These are phyloP conservation scores for Tridacna gigas DNA, from an alignment of 2,888 invertebrate species.

Conservation along the genomic window DNA sequence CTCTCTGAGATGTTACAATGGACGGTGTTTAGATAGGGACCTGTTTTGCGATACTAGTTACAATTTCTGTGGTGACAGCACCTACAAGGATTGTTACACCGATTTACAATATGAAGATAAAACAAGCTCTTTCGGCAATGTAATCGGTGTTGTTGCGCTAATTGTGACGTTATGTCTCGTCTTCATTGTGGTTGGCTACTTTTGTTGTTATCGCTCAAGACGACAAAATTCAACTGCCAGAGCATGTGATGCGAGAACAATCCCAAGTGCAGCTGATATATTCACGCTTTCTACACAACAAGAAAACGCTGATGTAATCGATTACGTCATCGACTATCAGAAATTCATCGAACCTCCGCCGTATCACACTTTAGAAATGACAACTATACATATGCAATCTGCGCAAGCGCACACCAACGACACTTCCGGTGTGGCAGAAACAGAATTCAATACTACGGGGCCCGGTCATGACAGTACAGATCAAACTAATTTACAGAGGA, in stretches of 20 bases:
- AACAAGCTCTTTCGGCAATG: background rate
- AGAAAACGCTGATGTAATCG: background rate
- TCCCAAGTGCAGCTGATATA: background rate
- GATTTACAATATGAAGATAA: background rate
- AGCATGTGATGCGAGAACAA: too few relatives aligned
- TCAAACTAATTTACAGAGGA: background rate
- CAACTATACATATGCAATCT: background rate
- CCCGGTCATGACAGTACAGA: background rate
- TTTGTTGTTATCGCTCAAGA: background rate
- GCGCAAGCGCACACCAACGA: background rate
- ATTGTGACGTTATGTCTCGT: background rate
- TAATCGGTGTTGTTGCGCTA: background rate
- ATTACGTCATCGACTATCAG: slow-evolving; percentile 24
- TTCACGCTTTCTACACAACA: background rate
- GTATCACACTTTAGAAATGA: slow-evolving; percentile 13
- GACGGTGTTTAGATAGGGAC: background rate
- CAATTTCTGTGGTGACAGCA: slow-evolving; percentile 1
- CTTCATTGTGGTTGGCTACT: background rate
- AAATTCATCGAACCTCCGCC: slow-evolving; percentile 11
- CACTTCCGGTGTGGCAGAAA: background rate
- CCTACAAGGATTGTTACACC: background rate
- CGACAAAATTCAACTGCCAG: background rate
- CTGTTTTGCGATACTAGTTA: background rate
- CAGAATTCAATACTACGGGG: background rate
- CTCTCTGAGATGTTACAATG: slow-evolving; percentile 6